These are phyloP conservation scores for Heliothis subflexa DNA, from an alignment of 1,140 invertebrate species.

Conservation along the genomic window DNA sequence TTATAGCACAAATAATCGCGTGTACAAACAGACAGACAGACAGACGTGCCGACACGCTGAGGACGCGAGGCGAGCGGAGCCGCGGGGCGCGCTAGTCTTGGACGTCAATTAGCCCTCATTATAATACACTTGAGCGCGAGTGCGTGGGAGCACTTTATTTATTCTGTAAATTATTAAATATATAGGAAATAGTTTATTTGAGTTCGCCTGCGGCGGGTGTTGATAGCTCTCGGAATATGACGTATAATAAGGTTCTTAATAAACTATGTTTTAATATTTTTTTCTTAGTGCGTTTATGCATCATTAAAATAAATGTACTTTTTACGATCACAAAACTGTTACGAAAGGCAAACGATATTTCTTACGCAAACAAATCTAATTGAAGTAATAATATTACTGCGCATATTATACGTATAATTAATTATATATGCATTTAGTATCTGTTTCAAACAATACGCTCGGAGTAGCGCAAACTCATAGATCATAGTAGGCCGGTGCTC, in stretches of 20 bases:
- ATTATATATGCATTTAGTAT: no score
- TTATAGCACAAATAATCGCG: not conserved
- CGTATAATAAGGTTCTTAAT: not conserved
- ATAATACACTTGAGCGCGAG: not conserved
- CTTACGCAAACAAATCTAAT: no score
- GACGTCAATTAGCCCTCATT: conserved; percentile 30
- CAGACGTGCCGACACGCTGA: conserved; percentile 1
- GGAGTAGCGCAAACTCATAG: not conserved
- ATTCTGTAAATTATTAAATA: conserved; percentile 14
- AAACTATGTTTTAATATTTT: not conserved
- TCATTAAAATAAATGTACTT: no score
- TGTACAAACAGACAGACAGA: not conserved
- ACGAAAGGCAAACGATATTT: no score
- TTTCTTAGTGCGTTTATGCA: no score
- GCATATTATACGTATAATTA: no score
- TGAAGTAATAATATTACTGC: no score
- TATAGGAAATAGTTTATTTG: conserved; percentile 22
- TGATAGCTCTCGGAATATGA: no score
- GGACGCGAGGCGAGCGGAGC: conserved; percentile 1
- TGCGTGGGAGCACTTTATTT: conserved; percentile 19
- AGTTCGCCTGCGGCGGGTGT: not conserved
- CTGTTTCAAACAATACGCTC: not conserved
- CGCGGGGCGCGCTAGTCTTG: conserved; percentile 9
- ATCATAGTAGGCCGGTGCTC: not conserved
- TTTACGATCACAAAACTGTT: no score